Evolutionary conservation across 2,113 vertebrate species (phyloP), one percentile per base, ranked within the genome.

Genomic region (Paratilapia polleni): DNA sequence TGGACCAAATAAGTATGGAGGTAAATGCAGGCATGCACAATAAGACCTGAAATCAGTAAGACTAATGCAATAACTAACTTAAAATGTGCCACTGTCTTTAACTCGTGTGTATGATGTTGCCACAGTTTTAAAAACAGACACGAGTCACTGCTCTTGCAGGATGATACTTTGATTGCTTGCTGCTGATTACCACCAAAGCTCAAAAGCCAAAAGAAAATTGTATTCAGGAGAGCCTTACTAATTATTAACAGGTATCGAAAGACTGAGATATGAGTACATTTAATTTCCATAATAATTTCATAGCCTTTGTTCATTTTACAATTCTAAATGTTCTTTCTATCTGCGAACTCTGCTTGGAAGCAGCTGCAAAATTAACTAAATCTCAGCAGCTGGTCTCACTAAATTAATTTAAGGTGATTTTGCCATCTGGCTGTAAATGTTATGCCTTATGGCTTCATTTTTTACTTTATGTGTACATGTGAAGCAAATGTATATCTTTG

Each of bases 341-440:
- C 43, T 28, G 15, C 3, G 20, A 70, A 31, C 24, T 31, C 5
- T 0, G 17, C 0, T 1, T 70, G 66, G 43, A 70, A 31, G 43
- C 66, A 20, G 66, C 43, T 70, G 66, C 43, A 70, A 52, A 31
- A 31, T 10, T 28, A 70, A 20, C 66, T 31, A 52, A 52, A 43
- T 70, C 43, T 70, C 49, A 70, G 43, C 66, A 70, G 66, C 66
- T 70, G 66, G 17, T 70, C 66, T 70, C 43, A 70, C 19, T 52
- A 52, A 20, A 20, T 70, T 6, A 70, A 70, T 52, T 70, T 52
- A 70, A 70, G 66, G 43, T 52, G 66, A 70, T 52, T 43, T 68
- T 22, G 14, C 3, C 43, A 47, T 47, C 14, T 47, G 43, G 43
- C 14, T 15, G 14, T 47, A 47, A 15, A 47, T 15, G 43, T 47